phyloP scores from a whole-genome alignment of 2,888 invertebrate species.

The Himalopsyche tibetana region DNA sequence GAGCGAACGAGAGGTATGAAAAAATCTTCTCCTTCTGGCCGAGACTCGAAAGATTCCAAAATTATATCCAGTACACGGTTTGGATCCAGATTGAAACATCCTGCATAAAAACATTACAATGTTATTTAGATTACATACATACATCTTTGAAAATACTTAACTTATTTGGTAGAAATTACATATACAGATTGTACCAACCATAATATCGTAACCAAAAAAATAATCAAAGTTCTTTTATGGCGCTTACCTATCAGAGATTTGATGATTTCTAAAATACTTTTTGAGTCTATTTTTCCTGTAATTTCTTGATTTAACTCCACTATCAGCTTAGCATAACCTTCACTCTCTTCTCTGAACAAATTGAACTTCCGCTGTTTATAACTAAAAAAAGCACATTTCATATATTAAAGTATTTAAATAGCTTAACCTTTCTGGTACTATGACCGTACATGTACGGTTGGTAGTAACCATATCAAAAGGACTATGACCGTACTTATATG shows the following conservation, averaged over 20 bases:
- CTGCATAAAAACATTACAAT: conserved; percentile 74
- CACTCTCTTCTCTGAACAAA: conserved; percentile 98
- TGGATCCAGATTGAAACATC: conserved; percentile 99
- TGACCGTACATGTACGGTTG: too few species aligned
- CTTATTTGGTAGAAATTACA: neutral
- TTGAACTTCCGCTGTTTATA: conserved; percentile 99
- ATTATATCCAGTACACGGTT: conserved; percentile 97
- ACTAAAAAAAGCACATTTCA: conserved; percentile 74
- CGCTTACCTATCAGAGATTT: conserved; percentile 93
- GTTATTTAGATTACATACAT: neutral
- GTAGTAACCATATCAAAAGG: too few species aligned
- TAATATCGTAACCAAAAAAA: too few species aligned
- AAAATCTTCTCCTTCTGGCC: conserved; percentile 85
- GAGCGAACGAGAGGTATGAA: conserved; percentile 90
- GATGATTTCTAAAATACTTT: conserved; percentile 89
- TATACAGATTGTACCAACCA: too few species aligned
- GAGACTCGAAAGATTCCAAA: conserved; percentile 96
- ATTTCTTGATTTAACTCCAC: conserved; percentile 94
- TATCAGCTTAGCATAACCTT: conserved; percentile 98
- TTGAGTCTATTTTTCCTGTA: conserved; percentile 80
- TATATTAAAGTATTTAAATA: too few species aligned
- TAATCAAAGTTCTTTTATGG: neutral
- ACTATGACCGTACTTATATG: too few species aligned
- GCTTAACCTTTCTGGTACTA: too few species aligned
- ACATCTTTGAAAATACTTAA: neutral